Conservation (phyloP, 2,113 vertebrate species). For the Carassius carassius region DNA sequence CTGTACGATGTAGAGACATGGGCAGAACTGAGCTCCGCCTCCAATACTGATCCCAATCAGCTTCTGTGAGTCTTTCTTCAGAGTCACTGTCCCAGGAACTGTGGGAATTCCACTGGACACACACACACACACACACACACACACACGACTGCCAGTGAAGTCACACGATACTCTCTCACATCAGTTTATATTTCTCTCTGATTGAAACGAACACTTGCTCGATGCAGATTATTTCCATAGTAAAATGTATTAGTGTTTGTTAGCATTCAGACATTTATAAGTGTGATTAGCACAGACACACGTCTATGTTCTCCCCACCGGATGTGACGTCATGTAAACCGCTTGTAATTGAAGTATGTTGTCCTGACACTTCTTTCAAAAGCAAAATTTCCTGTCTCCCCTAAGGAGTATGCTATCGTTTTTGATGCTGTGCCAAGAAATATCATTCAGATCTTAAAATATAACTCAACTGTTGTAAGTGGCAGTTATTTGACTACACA, state of each 20-base stretch:
- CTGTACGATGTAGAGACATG: slow-evolving; percentile 98
- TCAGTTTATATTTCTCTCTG: too few species aligned
- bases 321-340: neutral
- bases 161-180: neutral
- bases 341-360: neutral
- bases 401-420: too few species aligned
- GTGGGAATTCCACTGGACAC: slow-evolving; percentile 89
- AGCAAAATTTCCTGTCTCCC: too few species aligned
- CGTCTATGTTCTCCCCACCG: neutral
- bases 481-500: too few species aligned
- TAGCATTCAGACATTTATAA: neutral
- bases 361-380: slow-evolving; percentile 73
- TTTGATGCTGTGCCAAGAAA: too few species aligned
- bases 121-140: neutral
- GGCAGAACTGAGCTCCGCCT: slow-evolving; percentile 95
- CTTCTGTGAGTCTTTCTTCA: slow-evolving; percentile 94
- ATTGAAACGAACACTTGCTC: too few species aligned
- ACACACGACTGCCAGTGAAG: neutral
- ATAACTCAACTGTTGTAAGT: too few species aligned
- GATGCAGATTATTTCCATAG: too few species aligned
- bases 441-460: too few species aligned
- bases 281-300: neutral
- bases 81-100: slow-evolving; percentile 89
- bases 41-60: slow-evolving; percentile 98
- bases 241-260: too few species aligned